These are phyloP conservation scores for Myotis myotis DNA, from an alignment of 2,797 vertebrate genomes.

Conservation along the genomic window DNA sequence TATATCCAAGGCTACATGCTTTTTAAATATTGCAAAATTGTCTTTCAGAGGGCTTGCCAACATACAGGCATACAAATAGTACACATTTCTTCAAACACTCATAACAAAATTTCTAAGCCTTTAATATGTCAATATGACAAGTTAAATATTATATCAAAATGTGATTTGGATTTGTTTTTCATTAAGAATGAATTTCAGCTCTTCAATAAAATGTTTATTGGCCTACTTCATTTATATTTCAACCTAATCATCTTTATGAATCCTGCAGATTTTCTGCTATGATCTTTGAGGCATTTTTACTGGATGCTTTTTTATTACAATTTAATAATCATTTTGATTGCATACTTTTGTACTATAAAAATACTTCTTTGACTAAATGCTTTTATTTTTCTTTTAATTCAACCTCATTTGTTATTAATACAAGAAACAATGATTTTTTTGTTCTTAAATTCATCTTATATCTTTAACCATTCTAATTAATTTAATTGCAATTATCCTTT, in stretches of 20 bases:
- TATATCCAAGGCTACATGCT: neutral
- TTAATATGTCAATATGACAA: neutral
- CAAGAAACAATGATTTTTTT: neutral
- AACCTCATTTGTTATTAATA: neutral
- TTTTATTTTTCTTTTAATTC: neutral
- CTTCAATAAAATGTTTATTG: neutral
- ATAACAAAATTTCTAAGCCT: neutral
- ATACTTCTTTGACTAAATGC: neutral
- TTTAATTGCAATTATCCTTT: neutral
- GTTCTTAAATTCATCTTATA: neutral
- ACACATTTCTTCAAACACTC: neutral
- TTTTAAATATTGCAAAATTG: neutral
- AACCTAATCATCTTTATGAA: neutral
- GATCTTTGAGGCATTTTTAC: neutral
- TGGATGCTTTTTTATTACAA: neutral
- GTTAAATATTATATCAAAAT: neutral
- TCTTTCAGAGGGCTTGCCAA: neutral
- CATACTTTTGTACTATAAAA: neutral
- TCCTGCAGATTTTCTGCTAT: neutral
- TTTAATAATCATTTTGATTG: neutral
- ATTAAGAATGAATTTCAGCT: neutral
- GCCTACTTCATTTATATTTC: neutral
- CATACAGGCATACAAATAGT: neutral
- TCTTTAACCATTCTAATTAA: neutral
- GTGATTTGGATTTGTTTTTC: neutral